Evolutionary conservation across 2,888 invertebrate species (phyloP).

Genomic region (Yponomeuta plumbellus): DNA sequence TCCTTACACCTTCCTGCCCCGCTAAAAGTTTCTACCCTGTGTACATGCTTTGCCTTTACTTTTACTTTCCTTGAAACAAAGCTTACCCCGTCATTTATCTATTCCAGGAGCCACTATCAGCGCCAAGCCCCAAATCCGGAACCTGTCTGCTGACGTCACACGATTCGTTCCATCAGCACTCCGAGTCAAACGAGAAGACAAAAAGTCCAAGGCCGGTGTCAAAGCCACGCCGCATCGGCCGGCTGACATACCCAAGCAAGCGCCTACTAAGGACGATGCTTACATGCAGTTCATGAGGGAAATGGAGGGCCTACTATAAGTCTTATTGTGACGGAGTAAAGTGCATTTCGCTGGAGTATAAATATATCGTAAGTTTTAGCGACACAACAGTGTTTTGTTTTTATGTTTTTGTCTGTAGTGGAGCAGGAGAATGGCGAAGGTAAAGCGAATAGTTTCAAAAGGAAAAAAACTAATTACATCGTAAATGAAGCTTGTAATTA

Average conservation of each 20-base stretch:
- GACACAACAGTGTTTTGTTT: too few species aligned
- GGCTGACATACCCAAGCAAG: slow-evolving; percentile 66
- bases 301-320: slow-evolving; percentile 93
- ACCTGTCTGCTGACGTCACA: slow-evolving; percentile 95
- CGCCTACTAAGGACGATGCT: slow-evolving; percentile 95
- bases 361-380: too few species aligned
- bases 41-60: too few species aligned
- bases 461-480: too few species aligned
- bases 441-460: too few species aligned
- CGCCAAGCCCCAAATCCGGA: slow-evolving; percentile 97
- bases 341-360: too few species aligned
- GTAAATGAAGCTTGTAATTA: too few species aligned
- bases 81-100: neutral
- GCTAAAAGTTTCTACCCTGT: too few species aligned
- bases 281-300: slow-evolving; percentile 99
- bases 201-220: slow-evolving; percentile 74
- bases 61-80: neutral
- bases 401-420: too few species aligned
- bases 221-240: slow-evolving; percentile 73
- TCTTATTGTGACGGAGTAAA: too few species aligned
- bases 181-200: slow-evolving; percentile 92
- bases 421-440: too few species aligned
- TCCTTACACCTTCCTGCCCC: too few species aligned
- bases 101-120: slow-evolving; percentile 87
- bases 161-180: slow-evolving; percentile 95